These are phyloP conservation scores for Calephelis virginiensis DNA, from an alignment of 1,140 invertebrate species.

Conservation along the genomic window DNA sequence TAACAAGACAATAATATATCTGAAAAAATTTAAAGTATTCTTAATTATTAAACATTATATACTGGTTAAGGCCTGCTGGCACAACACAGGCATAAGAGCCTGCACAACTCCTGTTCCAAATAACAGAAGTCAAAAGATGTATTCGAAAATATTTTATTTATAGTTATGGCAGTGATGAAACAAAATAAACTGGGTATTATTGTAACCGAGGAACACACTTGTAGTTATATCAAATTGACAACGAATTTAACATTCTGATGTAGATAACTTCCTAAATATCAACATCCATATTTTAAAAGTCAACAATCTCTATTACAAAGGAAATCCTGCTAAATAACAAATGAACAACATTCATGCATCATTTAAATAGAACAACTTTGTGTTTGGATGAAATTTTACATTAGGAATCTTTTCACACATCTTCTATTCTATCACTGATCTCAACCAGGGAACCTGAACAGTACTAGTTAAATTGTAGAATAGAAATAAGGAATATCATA, in stretches of 20 bases:
- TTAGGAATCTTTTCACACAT: no score
- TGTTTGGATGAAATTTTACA: not conserved
- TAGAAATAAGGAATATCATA: no score
- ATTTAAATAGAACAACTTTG: not conserved
- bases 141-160: slow-evolving; percentile 9
- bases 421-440: not conserved
- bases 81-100: slow-evolving; percentile 45
- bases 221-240: slow-evolving; percentile 9
- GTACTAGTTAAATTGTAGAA: no score
- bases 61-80: slow-evolving; percentile 68
- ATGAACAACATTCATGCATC: slow-evolving; percentile 6
- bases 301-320: slow-evolving; percentile 9
- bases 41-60: slow-evolving; percentile 74
- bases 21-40: slow-evolving; percentile 77
- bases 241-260: not conserved
- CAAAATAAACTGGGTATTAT: slow-evolving; percentile 9
- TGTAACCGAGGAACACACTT: slow-evolving; percentile 1
- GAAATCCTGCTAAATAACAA: slow-evolving; percentile 15
- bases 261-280: slow-evolving; percentile 4
- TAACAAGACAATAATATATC: slow-evolving; percentile 78
- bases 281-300: slow-evolving; percentile 13
- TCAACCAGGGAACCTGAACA: no score
- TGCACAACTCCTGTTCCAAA: slow-evolving; percentile 42
- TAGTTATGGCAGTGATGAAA: slow-evolving; percentile 23
- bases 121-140: slow-evolving; percentile 45